Percentiles rank a stretch among this genome's conserved stretches.
phyloP scores from a whole-genome alignment of 2,113 vertebrate genomes.

The Aldabrachelys gigantea region DNA sequence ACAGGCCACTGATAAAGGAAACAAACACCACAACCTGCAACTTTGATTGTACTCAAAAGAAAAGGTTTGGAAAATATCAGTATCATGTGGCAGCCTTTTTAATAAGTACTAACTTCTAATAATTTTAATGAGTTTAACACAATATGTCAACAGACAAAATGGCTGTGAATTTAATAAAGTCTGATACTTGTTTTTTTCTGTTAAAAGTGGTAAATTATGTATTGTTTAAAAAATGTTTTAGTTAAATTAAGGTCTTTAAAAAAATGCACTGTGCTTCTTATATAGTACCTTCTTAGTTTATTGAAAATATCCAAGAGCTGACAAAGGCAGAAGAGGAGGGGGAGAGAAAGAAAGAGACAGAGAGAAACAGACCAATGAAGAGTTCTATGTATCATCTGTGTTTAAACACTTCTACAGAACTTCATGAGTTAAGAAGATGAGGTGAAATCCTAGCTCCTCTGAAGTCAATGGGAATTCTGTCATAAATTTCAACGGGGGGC shows the following conservation, averaged over 20 bases:
- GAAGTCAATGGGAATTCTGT: not conserved
- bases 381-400: rapidly evolving
- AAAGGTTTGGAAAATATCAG: not conserved
- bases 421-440: rapidly evolving
- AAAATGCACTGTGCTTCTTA: not conserved
- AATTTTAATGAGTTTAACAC: not conserved
- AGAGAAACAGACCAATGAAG: not conserved
- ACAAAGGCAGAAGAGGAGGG: not conserved
- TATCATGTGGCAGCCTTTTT: not conserved
- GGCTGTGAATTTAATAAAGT: not conserved
- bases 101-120: not conserved
- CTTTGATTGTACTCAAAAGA: not conserved
- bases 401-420: rapidly evolving
- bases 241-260: not conserved
- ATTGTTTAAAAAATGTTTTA: not conserved
- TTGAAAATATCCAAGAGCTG: not conserved
- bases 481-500: not conserved
- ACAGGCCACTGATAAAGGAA: not conserved
- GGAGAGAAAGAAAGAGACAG: not conserved
- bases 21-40: not conserved
- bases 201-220: not conserved
- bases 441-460: not conserved
- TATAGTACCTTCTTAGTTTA: not conserved
- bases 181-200: not conserved
- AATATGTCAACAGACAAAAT: not conserved